phyloP scores from a whole-genome alignment of 2,888 invertebrate genomes.

The Hypercompe scribonia region DNA sequence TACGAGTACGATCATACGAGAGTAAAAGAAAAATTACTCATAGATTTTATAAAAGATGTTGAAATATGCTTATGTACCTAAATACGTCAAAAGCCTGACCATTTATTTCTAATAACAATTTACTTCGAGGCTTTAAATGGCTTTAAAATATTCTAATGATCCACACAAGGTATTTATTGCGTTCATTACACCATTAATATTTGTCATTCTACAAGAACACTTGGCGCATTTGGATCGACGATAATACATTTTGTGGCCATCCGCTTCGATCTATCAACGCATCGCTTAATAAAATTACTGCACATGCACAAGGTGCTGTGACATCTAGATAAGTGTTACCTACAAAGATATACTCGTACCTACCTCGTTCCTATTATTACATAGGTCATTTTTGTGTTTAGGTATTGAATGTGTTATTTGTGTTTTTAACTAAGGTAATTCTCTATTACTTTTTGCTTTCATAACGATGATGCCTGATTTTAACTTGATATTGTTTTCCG shows the following conservation, averaged over 20 bases:
- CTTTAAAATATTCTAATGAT: constrained; percentile 33
- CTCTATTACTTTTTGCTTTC: too few species aligned
- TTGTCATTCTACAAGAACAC: constrained; percentile 57
- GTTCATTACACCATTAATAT: constrained; percentile 42
- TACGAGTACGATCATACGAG: too few species aligned
- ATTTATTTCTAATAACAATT: neutral
- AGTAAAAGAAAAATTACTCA: neutral
- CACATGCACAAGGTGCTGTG: constrained; percentile 58
- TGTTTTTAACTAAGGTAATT: too few species aligned
- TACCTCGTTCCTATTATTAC: too few species aligned
- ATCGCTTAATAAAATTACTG: constrained; percentile 62
- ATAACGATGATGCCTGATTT: too few species aligned
- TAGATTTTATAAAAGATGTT: neutral
- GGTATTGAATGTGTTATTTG: too few species aligned
- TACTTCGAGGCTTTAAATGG: constrained; percentile 28
- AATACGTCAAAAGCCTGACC: too few species aligned
- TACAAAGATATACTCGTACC: constrained; percentile 51
- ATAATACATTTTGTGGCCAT: constrained; percentile 42
- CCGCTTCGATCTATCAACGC: constrained; percentile 66
- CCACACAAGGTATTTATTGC: constrained; percentile 32
- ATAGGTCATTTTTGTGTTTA: too few species aligned
- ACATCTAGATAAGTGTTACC: constrained; percentile 52
- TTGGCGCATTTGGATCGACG: constrained; percentile 51
- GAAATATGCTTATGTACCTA: too few species aligned
- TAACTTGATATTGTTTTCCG: too few species aligned